Evolutionary conservation across 2,888 invertebrate species (phyloP).

Genomic region (Pterostichus niger): DNA sequence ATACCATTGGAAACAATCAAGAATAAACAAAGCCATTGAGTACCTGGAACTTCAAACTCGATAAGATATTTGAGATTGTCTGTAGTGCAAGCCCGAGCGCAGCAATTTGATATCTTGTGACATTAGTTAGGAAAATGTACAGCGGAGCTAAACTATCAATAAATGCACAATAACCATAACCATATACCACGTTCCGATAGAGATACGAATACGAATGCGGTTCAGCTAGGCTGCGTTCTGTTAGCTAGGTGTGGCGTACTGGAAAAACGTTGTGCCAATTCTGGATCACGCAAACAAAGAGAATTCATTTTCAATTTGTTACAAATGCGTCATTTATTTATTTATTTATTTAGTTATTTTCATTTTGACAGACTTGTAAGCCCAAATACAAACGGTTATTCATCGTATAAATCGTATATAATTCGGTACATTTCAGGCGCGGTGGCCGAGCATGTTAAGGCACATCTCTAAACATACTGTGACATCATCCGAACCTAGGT

Average conservation of each 20-base stretch:
- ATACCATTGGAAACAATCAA: constrained; percentile 10
- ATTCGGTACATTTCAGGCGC: too few relatives aligned
- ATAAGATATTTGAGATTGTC: constrained; percentile 42
- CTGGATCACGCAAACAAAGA: too few relatives aligned
- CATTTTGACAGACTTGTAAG: too few relatives aligned
- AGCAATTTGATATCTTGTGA: constrained; percentile 55
- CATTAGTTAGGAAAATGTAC: constrained; percentile 55
- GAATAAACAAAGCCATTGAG: constrained; percentile 33
- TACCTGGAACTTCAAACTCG: constrained; percentile 21
- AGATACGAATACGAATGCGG: constrained; percentile 20
- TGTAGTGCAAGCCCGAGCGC: constrained; percentile 5
- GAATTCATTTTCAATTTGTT: too few relatives aligned
- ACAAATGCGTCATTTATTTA: too few relatives aligned
- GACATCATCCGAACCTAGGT: too few relatives aligned
- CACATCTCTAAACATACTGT: too few relatives aligned
- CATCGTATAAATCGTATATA: too few relatives aligned
- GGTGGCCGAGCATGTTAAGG: too few relatives aligned
- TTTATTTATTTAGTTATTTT: too few relatives aligned
- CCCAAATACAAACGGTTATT: too few relatives aligned
- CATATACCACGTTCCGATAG: constrained; percentile 52
- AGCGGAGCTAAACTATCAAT: constrained; percentile 52
- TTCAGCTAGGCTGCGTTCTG: background rate
- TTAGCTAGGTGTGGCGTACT: background rate
- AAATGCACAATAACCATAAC: constrained; percentile 60
- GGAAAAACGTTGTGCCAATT: too few relatives aligned